phyloP scores from a whole-genome alignment of 2,797 vertebrate genomes.

The Microtus obscurus region DNA sequence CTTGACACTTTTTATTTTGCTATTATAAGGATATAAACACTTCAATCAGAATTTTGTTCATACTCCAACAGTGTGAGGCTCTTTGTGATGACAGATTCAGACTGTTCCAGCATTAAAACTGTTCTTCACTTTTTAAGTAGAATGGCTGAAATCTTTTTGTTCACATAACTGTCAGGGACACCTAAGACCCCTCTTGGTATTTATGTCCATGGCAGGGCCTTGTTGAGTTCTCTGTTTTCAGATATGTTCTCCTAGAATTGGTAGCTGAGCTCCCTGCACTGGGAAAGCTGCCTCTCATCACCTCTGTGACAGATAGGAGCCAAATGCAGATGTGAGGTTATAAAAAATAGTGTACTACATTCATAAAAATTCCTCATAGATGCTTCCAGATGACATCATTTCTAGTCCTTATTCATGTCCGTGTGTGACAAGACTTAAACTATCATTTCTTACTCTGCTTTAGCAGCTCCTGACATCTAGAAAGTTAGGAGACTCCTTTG shows the following conservation, averaged over 20 bases:
- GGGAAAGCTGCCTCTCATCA: neutral
- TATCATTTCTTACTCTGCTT: neutral
- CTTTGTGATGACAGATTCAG: neutral
- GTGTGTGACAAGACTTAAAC: neutral
- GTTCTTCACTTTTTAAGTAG: neutral
- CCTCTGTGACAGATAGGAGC: neutral
- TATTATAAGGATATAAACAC: neutral
- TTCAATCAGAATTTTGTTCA: neutral
- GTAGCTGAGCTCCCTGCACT: neutral
- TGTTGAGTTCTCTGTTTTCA: neutral
- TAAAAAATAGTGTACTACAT: neutral
- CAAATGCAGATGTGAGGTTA: neutral
- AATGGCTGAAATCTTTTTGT: neutral
- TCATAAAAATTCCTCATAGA: neutral
- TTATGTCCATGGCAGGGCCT: rapidly evolving
- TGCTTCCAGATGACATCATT: neutral
- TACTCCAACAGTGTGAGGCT: neutral
- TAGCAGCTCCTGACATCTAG: neutral
- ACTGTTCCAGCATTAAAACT: too few species aligned
- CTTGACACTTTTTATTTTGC: neutral
- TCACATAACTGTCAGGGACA: neutral
- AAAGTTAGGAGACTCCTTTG: neutral
- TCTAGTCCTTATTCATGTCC: neutral
- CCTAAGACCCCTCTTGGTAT: neutral
- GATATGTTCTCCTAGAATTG: neutral